phyloP scores from a whole-genome alignment of 2,797 vertebrate species.

The Mustela erminea region DNA sequence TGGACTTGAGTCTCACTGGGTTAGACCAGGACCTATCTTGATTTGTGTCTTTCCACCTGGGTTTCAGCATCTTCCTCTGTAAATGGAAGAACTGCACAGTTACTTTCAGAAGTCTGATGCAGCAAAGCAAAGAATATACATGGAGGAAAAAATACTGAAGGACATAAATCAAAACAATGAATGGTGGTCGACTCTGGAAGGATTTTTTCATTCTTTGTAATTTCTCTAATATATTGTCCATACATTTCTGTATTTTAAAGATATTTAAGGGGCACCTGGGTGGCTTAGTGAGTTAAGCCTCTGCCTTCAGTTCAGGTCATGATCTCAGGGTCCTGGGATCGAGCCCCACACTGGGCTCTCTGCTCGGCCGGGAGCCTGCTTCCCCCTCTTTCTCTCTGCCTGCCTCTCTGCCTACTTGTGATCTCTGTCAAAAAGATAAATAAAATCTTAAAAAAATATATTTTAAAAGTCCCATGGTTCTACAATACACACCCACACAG shows the following conservation, averaged over 20 bases:
- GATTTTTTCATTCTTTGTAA: not conserved
- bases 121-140: slow-evolving; percentile 8
- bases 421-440: too few relatives aligned
- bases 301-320: too few relatives aligned
- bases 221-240: not conserved
- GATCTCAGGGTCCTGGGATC: too few relatives aligned
- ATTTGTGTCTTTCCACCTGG: not conserved
- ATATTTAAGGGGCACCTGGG: not conserved
- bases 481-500: not conserved
- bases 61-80: not conserved
- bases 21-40: not conserved
- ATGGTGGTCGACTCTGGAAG: not conserved
- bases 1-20: not conserved
- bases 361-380: too few relatives aligned
- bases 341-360: too few relatives aligned
- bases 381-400: too few relatives aligned
- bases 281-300: too few relatives aligned
- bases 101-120: not conserved
- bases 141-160: not conserved
- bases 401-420: too few relatives aligned
- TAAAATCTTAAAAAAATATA: not conserved
- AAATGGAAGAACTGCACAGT: not conserved
- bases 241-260: slow-evolving; percentile 6
- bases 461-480: not conserved
- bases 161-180: not conserved